Percentiles rank a stretch among this genome's conserved stretches.
Conservation (phyloP, 1,140 invertebrate species). For the Drosophila tsacasi region DNA sequence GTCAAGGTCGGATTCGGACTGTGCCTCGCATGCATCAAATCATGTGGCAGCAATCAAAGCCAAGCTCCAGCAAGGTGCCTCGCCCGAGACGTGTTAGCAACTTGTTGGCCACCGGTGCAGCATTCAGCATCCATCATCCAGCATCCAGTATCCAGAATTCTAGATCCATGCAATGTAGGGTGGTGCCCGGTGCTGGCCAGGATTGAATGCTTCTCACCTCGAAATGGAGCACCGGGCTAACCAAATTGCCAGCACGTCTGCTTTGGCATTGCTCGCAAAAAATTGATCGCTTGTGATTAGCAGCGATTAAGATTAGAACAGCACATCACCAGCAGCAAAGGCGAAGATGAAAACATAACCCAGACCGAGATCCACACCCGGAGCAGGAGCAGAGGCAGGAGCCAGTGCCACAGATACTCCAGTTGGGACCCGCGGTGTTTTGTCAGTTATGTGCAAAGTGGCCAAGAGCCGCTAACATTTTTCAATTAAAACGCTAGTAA, state of each 20-base stretch:
- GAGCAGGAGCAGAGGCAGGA: conserved; percentile 5
- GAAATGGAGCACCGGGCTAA: conserved; percentile 63
- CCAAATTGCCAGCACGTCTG: conserved; percentile 73
- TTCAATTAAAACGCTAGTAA: conserved; percentile 76
- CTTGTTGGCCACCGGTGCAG: conserved; percentile 50
- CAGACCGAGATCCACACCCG: conserved; percentile 30
- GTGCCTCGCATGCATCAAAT: conserved; percentile 78
- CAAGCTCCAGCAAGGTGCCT: conserved; percentile 71
- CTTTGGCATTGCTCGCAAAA: conserved; percentile 57
- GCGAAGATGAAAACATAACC: conserved; percentile 51
- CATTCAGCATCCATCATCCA: conserved; percentile 4
- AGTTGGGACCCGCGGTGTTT: conserved; percentile 74
- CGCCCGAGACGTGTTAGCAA: conserved; percentile 76
- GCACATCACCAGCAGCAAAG: conserved; percentile 28
- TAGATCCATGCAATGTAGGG: conserved; percentile 43
- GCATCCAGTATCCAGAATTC: conserved; percentile 2
- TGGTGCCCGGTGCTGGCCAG: conserved; percentile 35
- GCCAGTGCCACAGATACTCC: conserved; percentile 40
- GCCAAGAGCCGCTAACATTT: conserved; percentile 80
- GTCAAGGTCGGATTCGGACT: conserved; percentile 62
- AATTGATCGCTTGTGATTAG: conserved; percentile 82
- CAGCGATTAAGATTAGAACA: conserved; percentile 80
- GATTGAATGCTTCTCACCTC: conserved; percentile 80
- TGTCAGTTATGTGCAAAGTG: conserved; percentile 82
- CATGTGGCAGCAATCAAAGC: conserved; percentile 62